Evolutionary conservation across 1,140 invertebrate species (phyloP), one percentile per base, ranked within the genome.

Genomic region (Streblospio benedicti): DNA sequence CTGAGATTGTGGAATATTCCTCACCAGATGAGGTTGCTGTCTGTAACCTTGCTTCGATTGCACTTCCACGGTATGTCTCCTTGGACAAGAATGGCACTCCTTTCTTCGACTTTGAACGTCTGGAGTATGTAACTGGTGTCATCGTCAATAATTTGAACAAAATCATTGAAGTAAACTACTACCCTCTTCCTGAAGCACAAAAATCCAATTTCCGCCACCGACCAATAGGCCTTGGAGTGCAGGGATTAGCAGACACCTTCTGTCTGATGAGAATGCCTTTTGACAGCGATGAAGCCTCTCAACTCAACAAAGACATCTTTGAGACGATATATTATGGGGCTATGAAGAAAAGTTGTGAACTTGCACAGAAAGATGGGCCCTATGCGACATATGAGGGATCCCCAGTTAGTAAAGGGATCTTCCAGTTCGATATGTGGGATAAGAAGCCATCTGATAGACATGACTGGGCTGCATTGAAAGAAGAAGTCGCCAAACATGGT

Each of bases 341-440:
- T 1, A 76, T 99, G 62, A 93, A 98, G 78, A 89, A 93, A 0
- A 97, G 92, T 74, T 97, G 92, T 81, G 94, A 99, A 80, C 78
- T 98, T 49, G 93, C 97, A 14, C 82, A 93, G 75, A 83, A 85
- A 71, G 73, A 84, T 61, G 95, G 96, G 6, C 76, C 86, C 0
- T 99, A 99, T 74, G 87, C 91, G 71, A 92, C 91, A 0, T 98
- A 97, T 73, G 72, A 84, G 70, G 94, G 95, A 9, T 86, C 83
- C 64, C 96, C 96, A 20, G 89, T 90, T 12, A 97, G 93, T 72
- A 87, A 95, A 82, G 96, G 95, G 56, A 91, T 97, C 67, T 80
- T 99, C 16, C 97, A 99, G 76, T 94, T 92, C 75, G 96, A 99
- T 67, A 97, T 99, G 95, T 99, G 95, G 95, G 80, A 87, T 71